phyloP scores from a whole-genome alignment of 2,888 invertebrate species.

The Eristalis arbustorum region DNA sequence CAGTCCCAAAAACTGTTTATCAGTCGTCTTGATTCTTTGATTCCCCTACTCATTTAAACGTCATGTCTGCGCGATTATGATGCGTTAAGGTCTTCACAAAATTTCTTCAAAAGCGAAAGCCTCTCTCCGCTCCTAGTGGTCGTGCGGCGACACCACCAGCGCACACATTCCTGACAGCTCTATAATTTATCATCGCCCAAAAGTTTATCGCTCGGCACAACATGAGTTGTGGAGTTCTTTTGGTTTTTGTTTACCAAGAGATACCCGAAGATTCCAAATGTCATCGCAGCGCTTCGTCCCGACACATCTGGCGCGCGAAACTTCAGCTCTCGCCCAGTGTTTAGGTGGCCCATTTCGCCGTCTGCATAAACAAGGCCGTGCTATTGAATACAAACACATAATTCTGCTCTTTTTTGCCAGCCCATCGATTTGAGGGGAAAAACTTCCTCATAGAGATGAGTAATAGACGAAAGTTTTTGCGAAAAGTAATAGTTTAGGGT shows the following conservation, averaged over 20 bases:
- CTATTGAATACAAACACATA: neutral
- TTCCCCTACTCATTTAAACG: neutral
- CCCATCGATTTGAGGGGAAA: neutral
- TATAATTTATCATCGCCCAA: neutral
- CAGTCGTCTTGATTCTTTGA: neutral
- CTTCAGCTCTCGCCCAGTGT: neutral
- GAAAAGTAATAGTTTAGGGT: neutral
- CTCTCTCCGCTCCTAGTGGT: neutral
- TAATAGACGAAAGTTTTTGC: neutral
- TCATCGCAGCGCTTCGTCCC: neutral
- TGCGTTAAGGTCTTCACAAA: neutral
- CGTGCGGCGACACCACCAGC: neutral
- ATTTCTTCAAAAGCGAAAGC: neutral
- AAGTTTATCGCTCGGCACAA: neutral
- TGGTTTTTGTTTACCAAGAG: conserved; percentile 5
- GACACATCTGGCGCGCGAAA: neutral
- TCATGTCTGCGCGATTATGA: neutral
- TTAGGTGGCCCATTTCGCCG: neutral
- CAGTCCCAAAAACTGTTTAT: neutral
- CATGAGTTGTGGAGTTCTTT: conserved; percentile 2
- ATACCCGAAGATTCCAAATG: neutral
- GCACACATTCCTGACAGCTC: neutral
- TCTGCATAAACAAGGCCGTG: neutral
- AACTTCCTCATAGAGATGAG: neutral
- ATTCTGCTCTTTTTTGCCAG: neutral